Conservation (phyloP, 2,113 vertebrate species). For the Picathartes gymnocephalus region DNA sequence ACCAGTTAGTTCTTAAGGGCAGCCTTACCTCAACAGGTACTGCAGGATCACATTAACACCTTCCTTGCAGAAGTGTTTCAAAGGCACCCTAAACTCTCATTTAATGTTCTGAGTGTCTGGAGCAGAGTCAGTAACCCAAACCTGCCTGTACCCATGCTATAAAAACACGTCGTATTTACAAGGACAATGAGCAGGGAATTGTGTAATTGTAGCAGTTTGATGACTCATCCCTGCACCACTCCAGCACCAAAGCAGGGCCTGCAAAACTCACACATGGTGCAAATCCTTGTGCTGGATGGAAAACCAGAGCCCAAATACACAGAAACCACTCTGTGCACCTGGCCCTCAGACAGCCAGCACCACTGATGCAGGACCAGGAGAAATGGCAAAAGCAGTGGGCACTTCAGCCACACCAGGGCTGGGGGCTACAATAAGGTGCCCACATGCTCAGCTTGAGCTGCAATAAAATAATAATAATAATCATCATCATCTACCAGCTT, state of each 20-base stretch:
- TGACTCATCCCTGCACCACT: slow-evolving; percentile 33
- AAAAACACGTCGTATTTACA: neutral
- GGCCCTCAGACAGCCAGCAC: neutral
- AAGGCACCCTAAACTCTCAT: neutral
- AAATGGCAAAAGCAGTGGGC: neutral
- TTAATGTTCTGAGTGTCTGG: neutral
- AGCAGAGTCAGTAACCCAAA: neutral
- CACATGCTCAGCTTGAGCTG: neutral
- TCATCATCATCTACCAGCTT: neutral
- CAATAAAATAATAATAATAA: neutral
- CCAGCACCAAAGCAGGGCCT: neutral
- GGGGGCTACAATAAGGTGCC: neutral
- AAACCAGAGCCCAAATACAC: neutral
- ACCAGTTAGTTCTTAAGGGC: neutral
- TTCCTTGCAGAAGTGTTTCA: neutral
- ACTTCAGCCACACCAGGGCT: neutral
- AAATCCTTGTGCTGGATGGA: neutral
- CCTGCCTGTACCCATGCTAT: neutral
- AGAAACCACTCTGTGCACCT: neutral
- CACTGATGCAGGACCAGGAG: neutral
- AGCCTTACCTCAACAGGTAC: neutral
- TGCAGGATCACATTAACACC: neutral
- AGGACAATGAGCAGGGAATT: neutral
- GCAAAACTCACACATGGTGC: neutral
- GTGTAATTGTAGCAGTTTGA: neutral